These are phyloP conservation scores for Pteropus alecto DNA, from an alignment of 2,113 vertebrate species.

Conservation along the genomic window DNA sequence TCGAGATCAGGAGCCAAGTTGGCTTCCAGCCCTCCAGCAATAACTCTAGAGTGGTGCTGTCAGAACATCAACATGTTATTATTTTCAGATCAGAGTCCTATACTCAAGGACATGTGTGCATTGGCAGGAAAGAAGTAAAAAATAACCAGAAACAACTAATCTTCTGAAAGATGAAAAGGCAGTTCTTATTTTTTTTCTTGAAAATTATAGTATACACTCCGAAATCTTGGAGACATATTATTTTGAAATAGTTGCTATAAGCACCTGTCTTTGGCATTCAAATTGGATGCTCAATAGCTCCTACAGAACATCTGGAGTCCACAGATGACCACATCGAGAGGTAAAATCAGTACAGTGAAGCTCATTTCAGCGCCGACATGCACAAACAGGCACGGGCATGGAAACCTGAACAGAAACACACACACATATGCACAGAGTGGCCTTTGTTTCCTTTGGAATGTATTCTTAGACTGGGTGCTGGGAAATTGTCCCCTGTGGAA, in stretches of 20 bases:
- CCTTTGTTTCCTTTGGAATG: conserved; percentile 46
- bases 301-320: neutral
- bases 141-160: neutral
- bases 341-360: neutral
- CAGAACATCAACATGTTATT: neutral
- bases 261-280: neutral
- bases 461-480: neutral
- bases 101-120: neutral
- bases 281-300: neutral
- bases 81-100: conserved; percentile 35
- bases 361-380: neutral
- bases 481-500: neutral
- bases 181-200: neutral
- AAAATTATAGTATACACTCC: conserved; percentile 2
- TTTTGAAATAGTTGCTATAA: neutral
- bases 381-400: neutral
- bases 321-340: neutral
- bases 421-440: neutral
- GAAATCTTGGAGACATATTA: conserved; percentile 6
- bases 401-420: neutral
- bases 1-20: neutral
- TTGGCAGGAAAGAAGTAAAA: conserved; percentile 33
- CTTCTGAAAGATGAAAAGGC: conserved; percentile 18
- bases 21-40: neutral
- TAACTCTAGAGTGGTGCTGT: neutral